phyloP scores from a whole-genome alignment of 2,888 invertebrate genomes.

The Drosophila kokeensis region DNA sequence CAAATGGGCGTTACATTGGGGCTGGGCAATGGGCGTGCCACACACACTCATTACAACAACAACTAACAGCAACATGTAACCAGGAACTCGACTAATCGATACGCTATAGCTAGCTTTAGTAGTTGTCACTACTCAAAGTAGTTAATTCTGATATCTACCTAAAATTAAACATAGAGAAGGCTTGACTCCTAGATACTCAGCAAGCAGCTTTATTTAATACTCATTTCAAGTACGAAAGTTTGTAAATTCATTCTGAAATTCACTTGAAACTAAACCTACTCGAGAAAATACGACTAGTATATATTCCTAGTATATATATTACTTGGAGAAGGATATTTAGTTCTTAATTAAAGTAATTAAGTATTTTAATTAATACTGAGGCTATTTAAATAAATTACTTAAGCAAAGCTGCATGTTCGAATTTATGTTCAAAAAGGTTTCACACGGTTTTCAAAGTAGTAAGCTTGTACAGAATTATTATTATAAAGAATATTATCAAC shows the following conservation, averaged over 20 bases:
- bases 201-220: background rate
- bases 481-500: background rate
- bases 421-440: background rate
- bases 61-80: conserved; percentile 20
- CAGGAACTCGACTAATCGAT: background rate
- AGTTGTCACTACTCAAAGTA: background rate
- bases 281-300: background rate
- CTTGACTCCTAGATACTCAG: background rate
- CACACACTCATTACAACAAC: conserved; percentile 17
- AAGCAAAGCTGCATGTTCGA: background rate
- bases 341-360: background rate
- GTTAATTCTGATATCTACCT: background rate
- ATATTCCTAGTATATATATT: no score
- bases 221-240: background rate
- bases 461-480: background rate
- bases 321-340: background rate
- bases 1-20: conserved; percentile 60
- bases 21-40: conserved; percentile 51
- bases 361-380: background rate
- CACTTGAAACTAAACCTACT: background rate
- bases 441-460: background rate
- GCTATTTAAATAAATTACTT: background rate
- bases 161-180: background rate
- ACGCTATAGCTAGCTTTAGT: background rate
- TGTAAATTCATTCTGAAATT: background rate